Conservation (phyloP, 2,888 invertebrate species). For the Napeogenes sylphis region DNA sequence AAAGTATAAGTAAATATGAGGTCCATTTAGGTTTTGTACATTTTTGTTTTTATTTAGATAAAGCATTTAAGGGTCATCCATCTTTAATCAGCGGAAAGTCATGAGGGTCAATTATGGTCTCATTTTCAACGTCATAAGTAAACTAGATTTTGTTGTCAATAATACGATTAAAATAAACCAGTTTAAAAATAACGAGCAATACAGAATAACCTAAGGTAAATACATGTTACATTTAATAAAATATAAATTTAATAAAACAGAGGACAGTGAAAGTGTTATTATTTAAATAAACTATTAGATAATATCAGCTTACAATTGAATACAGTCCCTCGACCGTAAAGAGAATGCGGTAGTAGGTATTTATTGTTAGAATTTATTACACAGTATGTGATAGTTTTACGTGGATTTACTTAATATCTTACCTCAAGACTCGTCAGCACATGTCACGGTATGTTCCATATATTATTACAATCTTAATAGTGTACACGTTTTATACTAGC, state of each 20-base stretch:
- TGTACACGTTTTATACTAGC: too few species aligned
- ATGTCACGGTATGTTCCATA: too few species aligned
- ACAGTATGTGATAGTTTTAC: too few species aligned
- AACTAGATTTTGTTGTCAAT: background rate
- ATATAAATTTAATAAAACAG: background rate
- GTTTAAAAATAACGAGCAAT: background rate
- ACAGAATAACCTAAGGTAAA: background rate
- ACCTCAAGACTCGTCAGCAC: background rate
- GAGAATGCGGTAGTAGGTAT: slow-evolving; percentile 21
- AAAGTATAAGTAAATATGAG: too few species aligned
- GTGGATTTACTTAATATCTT: slow-evolving; percentile 3
- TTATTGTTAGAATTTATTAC: slow-evolving; percentile 15
- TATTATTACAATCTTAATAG: too few species aligned
- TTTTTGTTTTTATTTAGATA: background rate
- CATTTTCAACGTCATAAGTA: slow-evolving; percentile 44
- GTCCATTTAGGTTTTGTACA: too few species aligned
- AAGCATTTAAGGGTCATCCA: slow-evolving; percentile 36
- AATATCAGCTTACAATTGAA: slow-evolving; percentile 18
- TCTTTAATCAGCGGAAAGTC: slow-evolving; percentile 51
- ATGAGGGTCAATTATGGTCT: slow-evolving; percentile 59
- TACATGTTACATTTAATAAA: background rate
- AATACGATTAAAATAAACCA: background rate
- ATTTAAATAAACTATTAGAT: slow-evolving; percentile 12
- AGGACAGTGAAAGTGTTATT: slow-evolving; percentile 15
- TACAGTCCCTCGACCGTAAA: slow-evolving; percentile 18